phyloP scores from a whole-genome alignment of 2,113 vertebrate species.

The Malurus elegans region DNA sequence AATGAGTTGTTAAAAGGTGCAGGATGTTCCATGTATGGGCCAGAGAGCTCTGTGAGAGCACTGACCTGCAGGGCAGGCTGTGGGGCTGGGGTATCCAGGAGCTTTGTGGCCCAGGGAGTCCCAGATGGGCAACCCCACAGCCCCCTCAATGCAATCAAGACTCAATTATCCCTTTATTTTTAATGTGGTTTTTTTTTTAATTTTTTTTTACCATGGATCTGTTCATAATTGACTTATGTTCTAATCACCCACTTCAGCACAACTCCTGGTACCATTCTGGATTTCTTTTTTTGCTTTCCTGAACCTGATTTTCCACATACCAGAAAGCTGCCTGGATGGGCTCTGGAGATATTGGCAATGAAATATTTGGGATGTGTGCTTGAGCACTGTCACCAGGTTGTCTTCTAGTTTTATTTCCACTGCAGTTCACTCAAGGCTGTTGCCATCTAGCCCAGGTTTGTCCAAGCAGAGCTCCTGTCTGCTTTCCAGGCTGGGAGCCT shows the following conservation, averaged over 20 bases:
- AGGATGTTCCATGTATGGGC: neutral
- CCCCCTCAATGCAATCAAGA: neutral
- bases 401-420: neutral
- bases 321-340: neutral
- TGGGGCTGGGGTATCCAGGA: neutral
- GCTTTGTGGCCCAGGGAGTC: neutral
- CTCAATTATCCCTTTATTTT: neutral
- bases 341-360: neutral
- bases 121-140: no score
- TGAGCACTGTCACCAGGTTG: neutral
- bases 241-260: neutral
- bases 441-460: neutral
- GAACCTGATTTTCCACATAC: neutral
- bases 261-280: neutral
- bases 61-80: neutral
- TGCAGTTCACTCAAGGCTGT: neutral
- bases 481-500: neutral
- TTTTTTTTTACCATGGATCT: no score
- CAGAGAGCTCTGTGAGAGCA: neutral
- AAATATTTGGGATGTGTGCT: neutral
- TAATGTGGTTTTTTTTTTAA: no score
- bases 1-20: neutral
- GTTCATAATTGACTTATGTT: neutral
- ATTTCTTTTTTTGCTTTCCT: neutral
- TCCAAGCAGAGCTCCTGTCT: fast-evolving